A percentile compares a stretch with the other conserved stretches of the same genome.
Conservation (phyloP, 92 coral and sea anemone species). For the Epizoanthus ramosus region DNA sequence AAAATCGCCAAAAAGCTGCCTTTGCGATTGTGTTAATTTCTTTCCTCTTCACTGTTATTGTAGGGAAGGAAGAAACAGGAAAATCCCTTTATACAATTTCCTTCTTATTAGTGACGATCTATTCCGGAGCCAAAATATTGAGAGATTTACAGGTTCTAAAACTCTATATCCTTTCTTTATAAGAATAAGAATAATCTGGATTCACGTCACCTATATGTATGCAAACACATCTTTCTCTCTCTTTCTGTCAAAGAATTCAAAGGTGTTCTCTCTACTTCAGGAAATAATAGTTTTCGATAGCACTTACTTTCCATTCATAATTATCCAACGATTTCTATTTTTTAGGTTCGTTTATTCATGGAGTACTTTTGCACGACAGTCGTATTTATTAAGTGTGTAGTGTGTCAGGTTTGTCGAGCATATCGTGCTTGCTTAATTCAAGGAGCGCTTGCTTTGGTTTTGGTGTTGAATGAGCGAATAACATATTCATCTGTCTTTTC, state of each 20-base stretch:
- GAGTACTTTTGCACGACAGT: slow-evolving; percentile 29
- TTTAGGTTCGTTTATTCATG: background rate
- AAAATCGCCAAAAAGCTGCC: slow-evolving; percentile 4
- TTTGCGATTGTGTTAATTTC: background rate
- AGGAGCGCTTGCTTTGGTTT: background rate
- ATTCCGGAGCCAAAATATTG: background rate
- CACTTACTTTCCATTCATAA: background rate
- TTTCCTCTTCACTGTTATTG: background rate
- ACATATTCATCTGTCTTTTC: slow-evolving; percentile 18
- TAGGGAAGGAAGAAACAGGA: background rate
- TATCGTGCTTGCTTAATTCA: slow-evolving; percentile 33
- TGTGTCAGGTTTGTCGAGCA: background rate
- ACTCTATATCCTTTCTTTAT: background rate
- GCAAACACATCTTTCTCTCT: background rate
- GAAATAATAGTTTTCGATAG: background rate
- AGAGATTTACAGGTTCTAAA: slow-evolving; percentile 6
- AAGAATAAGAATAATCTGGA: slow-evolving; percentile 23
- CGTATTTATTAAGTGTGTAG: slow-evolving; percentile 12
- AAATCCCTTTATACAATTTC: slow-evolving; percentile 7
- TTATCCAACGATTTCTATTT: slow-evolving; percentile 4
- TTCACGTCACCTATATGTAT: background rate
- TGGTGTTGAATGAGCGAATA: slow-evolving; percentile 29
- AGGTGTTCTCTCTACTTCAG: background rate
- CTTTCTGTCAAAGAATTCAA: slow-evolving; percentile 33
- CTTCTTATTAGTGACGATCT: background rate